Base-by-base conservation (phyloP, 2,888 invertebrate species). In the Thera obeliscata region DNA sequence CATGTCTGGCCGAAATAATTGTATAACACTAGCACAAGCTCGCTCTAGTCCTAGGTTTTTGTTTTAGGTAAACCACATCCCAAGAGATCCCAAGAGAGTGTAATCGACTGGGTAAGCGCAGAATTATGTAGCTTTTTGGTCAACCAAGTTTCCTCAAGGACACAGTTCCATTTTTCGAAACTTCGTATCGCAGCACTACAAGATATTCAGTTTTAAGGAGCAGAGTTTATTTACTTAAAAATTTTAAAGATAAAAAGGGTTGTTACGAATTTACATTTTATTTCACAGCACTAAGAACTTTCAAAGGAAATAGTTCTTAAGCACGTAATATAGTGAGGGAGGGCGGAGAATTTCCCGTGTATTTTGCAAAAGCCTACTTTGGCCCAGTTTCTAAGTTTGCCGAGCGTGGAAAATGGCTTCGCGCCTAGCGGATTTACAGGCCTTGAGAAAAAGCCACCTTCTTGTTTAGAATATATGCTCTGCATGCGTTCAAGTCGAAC, bases 321-420 rank as follows among this genome's bases (percentile, higher is more conserved):
- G 87, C 86, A 88, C 87, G 87, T 88, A 86, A 89, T 82, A 84
- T 87, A 86, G 85, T 84, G 80, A 81, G 80, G 81, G 81, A 80
- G 80, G 80, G 83, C 78, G 78, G 81, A 82, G 78, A 84, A 85
- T 85, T 87, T 85, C 81, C 83, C 86, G 84, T 87, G 86, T 86
- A 89, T 90, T 87, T 87, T 79, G 83, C 86, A 82, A 86, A 90
- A 91, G 90, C 91, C 91, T 88, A 89, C 90, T 89, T 89, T 89
- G 90, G 85, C 93, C 91, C 84, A 91, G 87, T 91, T 93, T 85
- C 86, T 85, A 85, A 90, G 88, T 91, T 91, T 89, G 87, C 88
- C 82, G 88, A 89, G 85, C 90, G 88, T 87, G 86, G 87, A 87
- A 86, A 90, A 91, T 91, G 86, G 86, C 84, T 87, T 85, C 83